Evolutionary conservation across 2,113 vertebrate genomes (phyloP), one percentile per base, ranked within the genome.

Genomic region (Tenebrosternarchus preto): DNA sequence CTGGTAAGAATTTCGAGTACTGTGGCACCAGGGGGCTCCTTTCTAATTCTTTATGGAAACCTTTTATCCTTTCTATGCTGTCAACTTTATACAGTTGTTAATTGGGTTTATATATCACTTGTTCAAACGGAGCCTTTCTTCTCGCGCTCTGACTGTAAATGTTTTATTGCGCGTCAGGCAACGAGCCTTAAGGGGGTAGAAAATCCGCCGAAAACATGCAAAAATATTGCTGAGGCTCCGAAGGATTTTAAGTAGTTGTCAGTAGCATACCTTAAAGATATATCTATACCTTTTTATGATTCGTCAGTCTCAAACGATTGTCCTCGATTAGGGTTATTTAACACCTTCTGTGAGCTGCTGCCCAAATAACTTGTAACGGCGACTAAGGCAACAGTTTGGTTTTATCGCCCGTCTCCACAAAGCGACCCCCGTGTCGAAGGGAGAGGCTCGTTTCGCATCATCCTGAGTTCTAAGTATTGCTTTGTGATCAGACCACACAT

Each of bases 1-100:
- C 59, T 67, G 64, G 64, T 31, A 57, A 20, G 59, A 74, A 79
- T 70, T 80, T 78, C 53, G 31, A 76, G 56, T 29, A 57, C 67
- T 61, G 81, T 89, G 81, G 89, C 94, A 84, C 94, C 94, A 95
- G 93, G 94, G 93, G 93, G 94, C 93, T 94, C 93, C 90, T 92
- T 89, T 87, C 90, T 82, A 31, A 53, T 71, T 72, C 59, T 78
- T 83, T 70, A 60, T 43, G 56, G 56, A 73, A 72, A 46, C 64
- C 64, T 78, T 78, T 77, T 61, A 64, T 74, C 29, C 57, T 36
- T 64, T 75, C n/a, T 77, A 57, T 1, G 27, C 64, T 63, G 74
- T 73, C 36, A 50, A 85, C 83, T 85, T 80, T 82, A 80, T 72
- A 70, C 76, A 75, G 70, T 71, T 71, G 43, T 83, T 53, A 78